Evolutionary conservation across 2,888 invertebrate species (phyloP), one percentile per base, ranked within the genome.

Genomic region (Drosophila anceps): DNA sequence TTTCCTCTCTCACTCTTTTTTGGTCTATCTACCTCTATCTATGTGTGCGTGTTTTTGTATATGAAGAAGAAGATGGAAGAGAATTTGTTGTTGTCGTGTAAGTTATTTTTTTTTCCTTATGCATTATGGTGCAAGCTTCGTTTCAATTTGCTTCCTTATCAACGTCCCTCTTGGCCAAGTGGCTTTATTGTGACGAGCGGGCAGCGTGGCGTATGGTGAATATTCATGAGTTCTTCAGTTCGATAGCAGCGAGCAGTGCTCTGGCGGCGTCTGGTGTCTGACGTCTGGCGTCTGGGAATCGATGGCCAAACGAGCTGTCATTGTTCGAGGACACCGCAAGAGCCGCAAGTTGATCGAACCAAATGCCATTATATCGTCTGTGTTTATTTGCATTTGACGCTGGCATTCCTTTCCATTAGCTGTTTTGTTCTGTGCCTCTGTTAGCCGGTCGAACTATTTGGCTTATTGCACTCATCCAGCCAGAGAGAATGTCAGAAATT

Each of bases 251-350:
- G n/a, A n/a, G n/a, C n/a, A n/a, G n/a, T n/a, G n/a, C n/a, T n/a
- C n/a, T n/a, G n/a, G n/a, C n/a, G n/a, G n/a, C n/a, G n/a, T n/a
- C n/a, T n/a, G n/a, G n/a, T n/a, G n/a, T n/a, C n/a, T n/a, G 15
- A 13, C 12, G 33, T 8, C 46, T 12, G n/a, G n/a, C n/a, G n/a
- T 18, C 33, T 6, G 63, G 55, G 41, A 46, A 27, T 59, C 54
- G 54, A 18, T 20, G 57, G 27, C 18, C 73, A 70, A 70, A 70
- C 51, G 57, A 70, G 55, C 33, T 55, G 61, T 12, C 57, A 63
- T 70, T 61, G 50, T 55, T 55, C 41, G 10, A 8, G 15, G 7
- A 24, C 29, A 15, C 20, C 4, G 5, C 15, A 15, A 5, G 20
- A 10, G 24, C 15, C 29, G 10, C 53, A 10, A 54, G 37, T 6